These are phyloP conservation scores for Drosophila bipectinata DNA, from an alignment of 1,140 invertebrate genomes.

Conservation along the genomic window DNA sequence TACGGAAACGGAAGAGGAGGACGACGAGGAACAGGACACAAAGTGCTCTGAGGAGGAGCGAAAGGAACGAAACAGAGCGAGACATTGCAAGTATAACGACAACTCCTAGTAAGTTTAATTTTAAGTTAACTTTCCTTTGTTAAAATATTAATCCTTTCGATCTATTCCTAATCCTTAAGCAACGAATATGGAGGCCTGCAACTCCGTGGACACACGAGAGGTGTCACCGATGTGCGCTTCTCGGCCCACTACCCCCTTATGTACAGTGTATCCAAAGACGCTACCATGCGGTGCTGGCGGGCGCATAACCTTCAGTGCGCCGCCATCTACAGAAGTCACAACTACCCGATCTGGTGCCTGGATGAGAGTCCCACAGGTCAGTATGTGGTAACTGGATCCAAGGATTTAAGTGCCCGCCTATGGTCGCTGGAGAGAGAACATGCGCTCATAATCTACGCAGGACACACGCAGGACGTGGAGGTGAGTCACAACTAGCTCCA, in stretches of 20 bases:
- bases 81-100: slow-evolving; percentile 61
- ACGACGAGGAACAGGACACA: slow-evolving; percentile 12
- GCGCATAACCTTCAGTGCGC: slow-evolving; percentile 88
- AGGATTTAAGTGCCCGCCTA: slow-evolving; percentile 92
- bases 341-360: slow-evolving; percentile 94
- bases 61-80: slow-evolving; percentile 35
- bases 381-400: slow-evolving; percentile 92
- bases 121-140: background rate
- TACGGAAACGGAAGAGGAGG: slow-evolving; percentile 31
- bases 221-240: slow-evolving; percentile 90
- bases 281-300: slow-evolving; percentile 90
- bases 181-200: slow-evolving; percentile 85
- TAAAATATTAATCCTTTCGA: background rate
- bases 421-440: slow-evolving; percentile 93
- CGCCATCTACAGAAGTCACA: slow-evolving; percentile 91
- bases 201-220: slow-evolving; percentile 89
- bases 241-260: slow-evolving; percentile 86
- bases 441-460: slow-evolving; percentile 91
- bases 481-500: slow-evolving; percentile 78
- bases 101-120: slow-evolving; percentile 71
- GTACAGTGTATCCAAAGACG: slow-evolving; percentile 91
- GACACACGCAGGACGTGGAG: slow-evolving; percentile 93
- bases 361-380: slow-evolving; percentile 89
- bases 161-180: slow-evolving; percentile 20
- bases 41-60: slow-evolving; percentile 42